These are phyloP conservation scores for Scaptodrosophila latifasciaeformis DNA, from an alignment of 2,888 invertebrate genomes.

Conservation along the genomic window DNA sequence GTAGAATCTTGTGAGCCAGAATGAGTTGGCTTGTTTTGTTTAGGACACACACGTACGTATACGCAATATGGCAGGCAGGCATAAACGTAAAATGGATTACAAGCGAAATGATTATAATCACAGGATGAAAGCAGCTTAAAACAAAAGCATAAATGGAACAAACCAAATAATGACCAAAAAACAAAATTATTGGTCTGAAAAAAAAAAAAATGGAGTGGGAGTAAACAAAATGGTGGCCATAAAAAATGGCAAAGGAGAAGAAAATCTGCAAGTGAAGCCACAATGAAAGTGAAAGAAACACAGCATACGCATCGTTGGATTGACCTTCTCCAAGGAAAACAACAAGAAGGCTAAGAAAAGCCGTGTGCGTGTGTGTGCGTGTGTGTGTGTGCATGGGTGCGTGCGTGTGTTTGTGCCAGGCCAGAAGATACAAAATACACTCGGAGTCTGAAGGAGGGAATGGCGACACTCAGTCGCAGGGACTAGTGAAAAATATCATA, in stretches of 20 bases:
- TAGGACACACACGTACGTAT: too few species aligned
- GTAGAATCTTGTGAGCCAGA: neutral
- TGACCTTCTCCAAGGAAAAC: slow-evolving; percentile 60
- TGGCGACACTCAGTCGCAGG: neutral
- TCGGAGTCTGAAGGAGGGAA: too few species aligned
- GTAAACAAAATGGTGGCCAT: slow-evolving; percentile 8
- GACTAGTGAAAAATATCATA: neutral
- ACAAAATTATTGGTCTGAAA: slow-evolving; percentile 40
- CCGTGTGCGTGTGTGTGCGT: slow-evolving; percentile 15
- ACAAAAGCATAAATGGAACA: too few species aligned
- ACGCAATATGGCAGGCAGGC: too few species aligned
- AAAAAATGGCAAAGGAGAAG: slow-evolving; percentile 7
- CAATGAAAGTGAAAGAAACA: neutral
- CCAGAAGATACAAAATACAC: too few species aligned
- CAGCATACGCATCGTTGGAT: slow-evolving; percentile 22
- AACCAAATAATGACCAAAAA: slow-evolving; percentile 10
- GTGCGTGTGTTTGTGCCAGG: neutral
- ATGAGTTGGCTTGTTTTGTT: too few species aligned
- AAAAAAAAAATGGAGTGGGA: slow-evolving; percentile 48
- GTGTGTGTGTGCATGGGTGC: too few species aligned
- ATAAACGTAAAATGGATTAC: too few species aligned
- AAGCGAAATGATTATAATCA: too few species aligned
- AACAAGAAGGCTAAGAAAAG: slow-evolving; percentile 26
- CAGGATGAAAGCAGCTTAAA: too few species aligned
- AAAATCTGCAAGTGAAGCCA: neutral